Percentiles rank a stretch among this genome's conserved stretches.
phyloP scores from a whole-genome alignment of 2,888 invertebrate genomes.

The Drosophila cognata region DNA sequence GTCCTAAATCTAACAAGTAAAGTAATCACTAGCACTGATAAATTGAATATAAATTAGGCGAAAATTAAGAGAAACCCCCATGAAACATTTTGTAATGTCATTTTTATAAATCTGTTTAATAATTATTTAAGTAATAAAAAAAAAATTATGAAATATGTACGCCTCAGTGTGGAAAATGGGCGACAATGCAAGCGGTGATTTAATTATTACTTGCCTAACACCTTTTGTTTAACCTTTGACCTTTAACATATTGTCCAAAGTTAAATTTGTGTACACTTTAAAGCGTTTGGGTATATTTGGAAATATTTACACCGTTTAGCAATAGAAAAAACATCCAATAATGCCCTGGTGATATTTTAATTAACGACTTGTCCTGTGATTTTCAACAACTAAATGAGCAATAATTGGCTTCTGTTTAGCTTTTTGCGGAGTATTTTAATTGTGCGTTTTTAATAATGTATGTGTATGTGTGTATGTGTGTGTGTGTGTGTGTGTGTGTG shows the following conservation, averaged over 20 bases:
- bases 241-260: background rate
- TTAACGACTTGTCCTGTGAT: constrained; percentile 47
- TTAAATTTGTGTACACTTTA: background rate
- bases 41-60: background rate
- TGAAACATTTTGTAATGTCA: background rate
- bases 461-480: background rate
- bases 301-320: background rate
- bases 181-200: background rate
- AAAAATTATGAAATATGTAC: background rate
- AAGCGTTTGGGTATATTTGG: background rate
- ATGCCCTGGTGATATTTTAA: constrained; percentile 65
- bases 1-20: background rate
- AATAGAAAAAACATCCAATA: background rate
- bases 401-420: constrained; percentile 55
- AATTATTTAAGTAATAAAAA: background rate
- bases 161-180: background rate
- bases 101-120: background rate
- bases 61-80: background rate
- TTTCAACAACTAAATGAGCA: constrained; percentile 36
- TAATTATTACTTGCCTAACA: background rate
- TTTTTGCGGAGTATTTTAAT: constrained; percentile 51
- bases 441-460: constrained; percentile 23
- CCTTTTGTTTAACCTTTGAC: background rate
- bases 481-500: background rate
- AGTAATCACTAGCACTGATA: background rate